Conservation (phyloP, 2,888 invertebrate species). For the Lacanobia wlatinum region DNA sequence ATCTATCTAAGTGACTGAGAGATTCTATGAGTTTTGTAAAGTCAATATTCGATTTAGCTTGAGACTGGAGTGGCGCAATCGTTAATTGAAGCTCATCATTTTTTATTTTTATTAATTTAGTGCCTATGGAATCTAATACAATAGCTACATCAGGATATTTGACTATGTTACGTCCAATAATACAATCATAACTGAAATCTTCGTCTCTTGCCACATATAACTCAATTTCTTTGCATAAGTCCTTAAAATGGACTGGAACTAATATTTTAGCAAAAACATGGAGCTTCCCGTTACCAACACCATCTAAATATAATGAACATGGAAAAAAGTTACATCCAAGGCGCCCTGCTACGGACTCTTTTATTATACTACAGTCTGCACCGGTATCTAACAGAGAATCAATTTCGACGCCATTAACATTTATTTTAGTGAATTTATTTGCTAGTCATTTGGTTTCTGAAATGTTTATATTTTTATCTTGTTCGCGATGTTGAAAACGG, state of each 20-base stretch:
- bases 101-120: too few species aligned
- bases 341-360: background rate
- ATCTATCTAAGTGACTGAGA: too few species aligned
- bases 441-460: too few species aligned
- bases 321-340: background rate
- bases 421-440: too few species aligned
- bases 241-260: background rate
- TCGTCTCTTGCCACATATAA: background rate
- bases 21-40: too few species aligned
- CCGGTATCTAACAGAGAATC: background rate
- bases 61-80: too few species aligned
- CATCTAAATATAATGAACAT: background rate
- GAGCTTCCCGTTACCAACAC: background rate
- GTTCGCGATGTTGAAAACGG: too few species aligned
- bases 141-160: constrained; percentile 3
- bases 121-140: constrained; percentile 1
- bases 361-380: background rate
- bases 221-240: background rate
- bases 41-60: too few species aligned
- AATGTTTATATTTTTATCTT: too few species aligned
- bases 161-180: background rate
- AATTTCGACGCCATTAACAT: too few species aligned
- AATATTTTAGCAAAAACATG: background rate
- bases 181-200: background rate
- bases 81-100: too few species aligned